Base-by-base conservation (phyloP, 2,113 vertebrate genomes). In the Leucosticte australis region DNA sequence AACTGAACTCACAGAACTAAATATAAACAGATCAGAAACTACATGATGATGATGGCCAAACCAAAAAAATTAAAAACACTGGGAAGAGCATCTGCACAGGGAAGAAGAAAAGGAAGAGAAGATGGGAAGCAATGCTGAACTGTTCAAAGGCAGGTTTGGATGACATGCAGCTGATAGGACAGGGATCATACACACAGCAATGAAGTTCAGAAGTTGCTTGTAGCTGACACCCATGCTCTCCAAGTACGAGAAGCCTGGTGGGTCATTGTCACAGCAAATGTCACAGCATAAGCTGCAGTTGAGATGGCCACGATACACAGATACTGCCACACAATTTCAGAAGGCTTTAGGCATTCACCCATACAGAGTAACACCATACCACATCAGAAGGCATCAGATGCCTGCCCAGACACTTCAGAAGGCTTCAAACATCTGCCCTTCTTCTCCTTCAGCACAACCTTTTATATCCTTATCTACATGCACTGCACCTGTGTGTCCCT, bases 201-300 rank as follows among this genome's bases (percentile, higher is more conserved):
- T 3, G 28, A 76, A 70, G 65, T 1, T 31, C 30, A 41, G 13
- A 75, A 91, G 69, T 22, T 57, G 46, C 53, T 87, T 24, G 24
- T 22, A 64, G 59, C 55, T 67, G 46, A 85, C n/a, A 49, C 0
- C 0, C 17, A 65, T 26, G n/a, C 52, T 65, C 50, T 39, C 21
- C 7, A 11, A 49, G 31, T 31, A 37, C 0, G 0, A 39, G 39
- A 63, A 37, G 49, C 52, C 79, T 1, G 0, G 63, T 47, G n/a
- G n/a, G 17, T 44, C 57, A 59, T 35, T 26, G 57, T 26, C 23
- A 26, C 55, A n/a, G 21, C 33, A n/a, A n/a, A n/a, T 23, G 55
- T 23, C 33, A 57, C 23, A 37, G 50, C 23, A 59, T 17, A 16
- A 35, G n/a, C 23, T 26, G n/a, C 57, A 59, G 57, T 4, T 17